A percentile compares a stretch with the other conserved stretches of the same genome.
phyloP scores from a whole-genome alignment of 2,888 invertebrate species.

The Meteorus cinctellus region DNA sequence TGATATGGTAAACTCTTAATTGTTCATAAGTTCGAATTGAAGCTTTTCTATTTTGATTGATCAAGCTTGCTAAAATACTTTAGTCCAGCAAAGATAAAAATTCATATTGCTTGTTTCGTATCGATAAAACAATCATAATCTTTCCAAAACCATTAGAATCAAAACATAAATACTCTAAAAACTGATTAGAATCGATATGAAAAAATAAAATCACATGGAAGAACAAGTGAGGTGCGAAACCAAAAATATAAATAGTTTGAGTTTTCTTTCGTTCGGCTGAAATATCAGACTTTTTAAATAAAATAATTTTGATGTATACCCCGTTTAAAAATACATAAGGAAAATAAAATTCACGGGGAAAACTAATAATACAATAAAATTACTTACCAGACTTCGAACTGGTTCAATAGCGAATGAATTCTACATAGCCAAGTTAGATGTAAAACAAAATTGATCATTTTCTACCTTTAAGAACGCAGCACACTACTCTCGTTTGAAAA shows the following conservation, averaged over 20 bases:
- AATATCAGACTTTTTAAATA: not conserved
- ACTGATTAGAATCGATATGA: not conserved
- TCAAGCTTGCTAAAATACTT: too few species aligned
- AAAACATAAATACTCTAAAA: not conserved
- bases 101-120: not conserved
- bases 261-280: not conserved
- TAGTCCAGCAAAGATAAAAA: too few species aligned
- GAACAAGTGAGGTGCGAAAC: not conserved
- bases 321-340: not conserved
- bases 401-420: not conserved
- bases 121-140: not conserved
- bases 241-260: not conserved
- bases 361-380: not conserved
- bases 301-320: not conserved
- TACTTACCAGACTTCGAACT: not conserved
- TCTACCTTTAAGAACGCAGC: not conserved
- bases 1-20: not conserved
- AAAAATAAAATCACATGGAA: conserved; percentile 28
- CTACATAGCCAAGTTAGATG: not conserved
- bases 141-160: not conserved
- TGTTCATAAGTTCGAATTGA: not conserved
- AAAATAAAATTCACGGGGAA: not conserved
- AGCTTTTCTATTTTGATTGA: too few species aligned
- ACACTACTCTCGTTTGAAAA: not conserved
- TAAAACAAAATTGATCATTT: not conserved